Evolutionary conservation across 2,797 vertebrate species (phyloP), one percentile per base, ranked within the genome.

Genomic region (Takifugu rubripes): DNA sequence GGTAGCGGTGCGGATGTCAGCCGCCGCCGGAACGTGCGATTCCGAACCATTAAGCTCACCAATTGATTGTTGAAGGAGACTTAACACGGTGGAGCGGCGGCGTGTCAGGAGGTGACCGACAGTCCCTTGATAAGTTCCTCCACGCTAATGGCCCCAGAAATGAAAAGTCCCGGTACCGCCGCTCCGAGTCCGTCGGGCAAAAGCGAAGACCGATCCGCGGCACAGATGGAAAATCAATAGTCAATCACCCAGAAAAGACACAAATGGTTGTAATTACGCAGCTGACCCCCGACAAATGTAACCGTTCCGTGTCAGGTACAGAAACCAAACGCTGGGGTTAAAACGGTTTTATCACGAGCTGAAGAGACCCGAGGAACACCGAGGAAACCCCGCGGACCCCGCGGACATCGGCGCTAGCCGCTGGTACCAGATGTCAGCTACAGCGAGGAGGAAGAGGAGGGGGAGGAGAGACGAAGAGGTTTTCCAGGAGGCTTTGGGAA

Each of bases 151-250:
- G 63, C 15, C 33, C 61, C 29, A 69, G 62, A 68, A 79, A 76
- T 76, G 15, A 78, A 78, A 72, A 59, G 36, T 15, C 45, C 8
- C 9, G 7, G 8, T 33, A 33, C 3, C 27, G 27, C 27, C 3
- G 9, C 56, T 25, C 44, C 49, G 63, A 63, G 56, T 68, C 62
- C 62, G 68, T 47, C 67, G 60, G 60, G 60, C 49, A 42, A 66
- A 64, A 52, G 55, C 27, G 9, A 8, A 15, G 25, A 66, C 68
- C 75, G 63, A 73, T 85, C 62, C 55, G 61, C 64, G 42, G 69
- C 70, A 10, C 60, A 45, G 78, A 84, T 68, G 52, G 62, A 57
- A 72, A 86, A 87, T 89, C 87, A 74, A 89, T 89, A 87, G 59
- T 75, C 84, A 87, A 87, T 89, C 85, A 85, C 70, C 49, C 31